Conservation (phyloP, 2,888 invertebrate genomes). For the Cremastinae sp. region DNA sequence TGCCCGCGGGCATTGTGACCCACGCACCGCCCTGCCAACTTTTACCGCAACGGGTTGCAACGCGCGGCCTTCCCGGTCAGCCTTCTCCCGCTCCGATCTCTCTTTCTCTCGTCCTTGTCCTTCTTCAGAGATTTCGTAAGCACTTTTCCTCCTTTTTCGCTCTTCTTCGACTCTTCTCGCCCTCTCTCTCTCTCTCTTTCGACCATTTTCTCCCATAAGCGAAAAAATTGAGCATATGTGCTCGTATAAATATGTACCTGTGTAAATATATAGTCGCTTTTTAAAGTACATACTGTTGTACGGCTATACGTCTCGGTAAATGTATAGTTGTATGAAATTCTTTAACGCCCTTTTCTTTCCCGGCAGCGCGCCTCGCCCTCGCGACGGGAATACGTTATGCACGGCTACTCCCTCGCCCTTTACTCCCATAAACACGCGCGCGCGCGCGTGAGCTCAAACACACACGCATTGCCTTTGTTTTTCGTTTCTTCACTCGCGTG, state of each 20-base stretch:
- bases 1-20: constrained; percentile 75
- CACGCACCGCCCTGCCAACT: constrained; percentile 77
- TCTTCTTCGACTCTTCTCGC: constrained; percentile 40
- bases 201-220: neutral
- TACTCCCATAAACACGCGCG: constrained; percentile 33
- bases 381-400: constrained; percentile 69
- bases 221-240: too few species aligned
- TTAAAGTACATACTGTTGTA: too few species aligned
- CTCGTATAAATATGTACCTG: too few species aligned
- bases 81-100: constrained; percentile 63
- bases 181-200: constrained; percentile 18
- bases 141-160: constrained; percentile 35
- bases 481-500: constrained; percentile 64
- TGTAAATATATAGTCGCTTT: too few species aligned
- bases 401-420: constrained; percentile 70
- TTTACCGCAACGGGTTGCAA: constrained; percentile 62
- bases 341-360: constrained; percentile 51
- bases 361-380: constrained; percentile 59
- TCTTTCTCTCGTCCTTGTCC: constrained; percentile 52
- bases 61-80: constrained; percentile 63
- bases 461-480: neutral
- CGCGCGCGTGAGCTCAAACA: neutral
- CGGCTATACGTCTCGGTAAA: too few species aligned
- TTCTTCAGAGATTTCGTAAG: constrained; percentile 5
- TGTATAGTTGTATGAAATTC: constrained; percentile 28